Evolutionary conservation across 2,888 invertebrate species (phyloP).

Genomic region (Pammene aurita): DNA sequence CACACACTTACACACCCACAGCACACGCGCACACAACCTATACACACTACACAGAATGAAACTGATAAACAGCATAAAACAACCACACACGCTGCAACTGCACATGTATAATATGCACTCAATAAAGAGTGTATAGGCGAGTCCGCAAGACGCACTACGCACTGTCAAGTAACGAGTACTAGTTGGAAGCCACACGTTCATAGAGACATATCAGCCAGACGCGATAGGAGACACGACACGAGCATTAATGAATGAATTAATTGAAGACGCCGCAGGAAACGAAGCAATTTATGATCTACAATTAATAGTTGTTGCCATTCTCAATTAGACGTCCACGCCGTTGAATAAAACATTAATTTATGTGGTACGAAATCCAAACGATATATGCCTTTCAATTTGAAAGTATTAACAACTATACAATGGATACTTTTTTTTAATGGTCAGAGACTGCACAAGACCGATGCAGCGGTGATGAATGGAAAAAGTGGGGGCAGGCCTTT

Average conservation of each 20-base stretch:
- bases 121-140: conserved; percentile 53
- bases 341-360: conserved; percentile 24
- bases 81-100: conserved; percentile 73
- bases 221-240: conserved; percentile 56
- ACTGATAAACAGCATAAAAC: conserved; percentile 77
- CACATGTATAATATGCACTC: conserved; percentile 66
- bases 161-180: conserved; percentile 45
- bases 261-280: conserved; percentile 48
- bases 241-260: conserved; percentile 58
- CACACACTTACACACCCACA: conserved; percentile 47
- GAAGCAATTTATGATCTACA: conserved; percentile 47
- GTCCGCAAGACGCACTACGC: conserved; percentile 51
- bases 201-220: conserved; percentile 60
- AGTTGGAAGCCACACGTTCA: conserved; percentile 39
- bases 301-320: conserved; percentile 41
- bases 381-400: neutral
- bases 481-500: too few relatives aligned
- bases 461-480: too few relatives aligned
- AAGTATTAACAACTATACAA: too few relatives aligned
- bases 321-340: conserved; percentile 26
- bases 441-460: too few relatives aligned
- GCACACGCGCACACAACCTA: conserved; percentile 50
- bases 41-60: conserved; percentile 58
- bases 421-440: too few relatives aligned
- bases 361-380: neutral